These are phyloP conservation scores for Falco peregrinus DNA, from an alignment of 2,797 vertebrate species.

Conservation along the genomic window DNA sequence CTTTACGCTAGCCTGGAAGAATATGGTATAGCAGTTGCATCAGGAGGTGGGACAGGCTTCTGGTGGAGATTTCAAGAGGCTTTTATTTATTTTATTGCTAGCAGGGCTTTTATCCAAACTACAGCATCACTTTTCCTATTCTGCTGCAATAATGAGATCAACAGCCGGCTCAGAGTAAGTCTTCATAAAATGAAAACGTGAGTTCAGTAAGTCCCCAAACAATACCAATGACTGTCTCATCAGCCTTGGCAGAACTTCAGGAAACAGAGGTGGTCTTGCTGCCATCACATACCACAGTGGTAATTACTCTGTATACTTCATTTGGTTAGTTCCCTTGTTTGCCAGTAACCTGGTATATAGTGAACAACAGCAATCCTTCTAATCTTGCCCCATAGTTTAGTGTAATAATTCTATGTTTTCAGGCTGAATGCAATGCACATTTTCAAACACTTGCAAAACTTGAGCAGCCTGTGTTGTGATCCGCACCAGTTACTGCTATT, in stretches of 20 bases:
- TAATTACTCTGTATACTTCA: background rate
- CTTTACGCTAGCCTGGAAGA: background rate
- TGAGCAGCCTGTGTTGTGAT: background rate
- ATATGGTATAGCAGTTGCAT: background rate
- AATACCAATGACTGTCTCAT: background rate
- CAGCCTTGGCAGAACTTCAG: background rate
- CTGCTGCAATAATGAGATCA: constrained; percentile 18
- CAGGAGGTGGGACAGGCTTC: background rate
- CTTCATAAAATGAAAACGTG: background rate
- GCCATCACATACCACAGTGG: background rate
- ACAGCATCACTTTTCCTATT: background rate
- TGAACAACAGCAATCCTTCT: background rate
- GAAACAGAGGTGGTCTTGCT: background rate
- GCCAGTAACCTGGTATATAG: background rate
- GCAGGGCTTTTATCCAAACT: background rate
- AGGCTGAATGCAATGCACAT: background rate
- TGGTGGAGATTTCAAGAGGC: background rate
- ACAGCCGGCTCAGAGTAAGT: background rate
- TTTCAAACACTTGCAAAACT: background rate
- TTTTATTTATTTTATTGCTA: background rate
- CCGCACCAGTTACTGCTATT: background rate
- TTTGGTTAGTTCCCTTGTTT: background rate
- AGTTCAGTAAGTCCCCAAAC: background rate
- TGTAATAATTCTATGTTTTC: background rate
- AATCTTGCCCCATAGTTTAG: background rate